Conservation (phyloP, 2,797 vertebrate genomes). For the Sebastes flavidus region DNA sequence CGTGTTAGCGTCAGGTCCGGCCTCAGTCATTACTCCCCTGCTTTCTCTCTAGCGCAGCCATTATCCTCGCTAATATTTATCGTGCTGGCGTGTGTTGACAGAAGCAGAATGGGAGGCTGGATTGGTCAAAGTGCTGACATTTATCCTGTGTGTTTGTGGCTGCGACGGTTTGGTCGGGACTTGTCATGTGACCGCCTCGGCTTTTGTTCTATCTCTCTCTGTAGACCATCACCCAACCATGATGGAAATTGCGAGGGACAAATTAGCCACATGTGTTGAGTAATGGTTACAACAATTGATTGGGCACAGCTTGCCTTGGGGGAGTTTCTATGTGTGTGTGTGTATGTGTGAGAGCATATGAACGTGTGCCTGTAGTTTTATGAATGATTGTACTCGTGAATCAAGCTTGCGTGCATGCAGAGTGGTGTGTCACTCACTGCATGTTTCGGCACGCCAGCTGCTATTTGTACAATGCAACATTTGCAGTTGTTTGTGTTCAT, state of each 20-base stretch:
- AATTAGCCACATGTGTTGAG: slow-evolving; percentile 77
- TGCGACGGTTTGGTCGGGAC: slow-evolving; percentile 54
- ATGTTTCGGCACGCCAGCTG: background rate
- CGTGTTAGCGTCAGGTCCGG: slow-evolving; percentile 27
- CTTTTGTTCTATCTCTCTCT: slow-evolving; percentile 68
- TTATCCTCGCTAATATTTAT: slow-evolving; percentile 46
- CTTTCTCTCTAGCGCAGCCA: background rate
- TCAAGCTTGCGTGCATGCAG: slow-evolving; percentile 1
- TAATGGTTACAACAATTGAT: slow-evolving; percentile 72
- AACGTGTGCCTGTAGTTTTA: slow-evolving; percentile 4
- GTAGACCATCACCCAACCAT: slow-evolving; percentile 63
- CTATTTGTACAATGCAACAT: background rate
- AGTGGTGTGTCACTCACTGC: background rate
- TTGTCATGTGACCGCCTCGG: slow-evolving; percentile 47
- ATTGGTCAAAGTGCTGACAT: slow-evolving; percentile 68
- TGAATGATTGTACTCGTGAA: slow-evolving; percentile 7
- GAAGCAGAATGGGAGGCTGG: slow-evolving; percentile 48
- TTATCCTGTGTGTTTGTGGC: slow-evolving; percentile 74
- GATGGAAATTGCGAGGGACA: slow-evolving; percentile 73
- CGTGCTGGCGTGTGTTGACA: slow-evolving; percentile 31
- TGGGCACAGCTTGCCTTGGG: slow-evolving; percentile 57
- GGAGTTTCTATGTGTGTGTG: slow-evolving; percentile 10
- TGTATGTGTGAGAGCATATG: background rate
- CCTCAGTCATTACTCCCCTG: slow-evolving; percentile 5
- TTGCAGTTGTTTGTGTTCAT: slow-evolving; percentile 36